These are phyloP conservation scores for Pristiophorus japonicus DNA, from an alignment of 2,113 vertebrate species.

Conservation along the genomic window DNA sequence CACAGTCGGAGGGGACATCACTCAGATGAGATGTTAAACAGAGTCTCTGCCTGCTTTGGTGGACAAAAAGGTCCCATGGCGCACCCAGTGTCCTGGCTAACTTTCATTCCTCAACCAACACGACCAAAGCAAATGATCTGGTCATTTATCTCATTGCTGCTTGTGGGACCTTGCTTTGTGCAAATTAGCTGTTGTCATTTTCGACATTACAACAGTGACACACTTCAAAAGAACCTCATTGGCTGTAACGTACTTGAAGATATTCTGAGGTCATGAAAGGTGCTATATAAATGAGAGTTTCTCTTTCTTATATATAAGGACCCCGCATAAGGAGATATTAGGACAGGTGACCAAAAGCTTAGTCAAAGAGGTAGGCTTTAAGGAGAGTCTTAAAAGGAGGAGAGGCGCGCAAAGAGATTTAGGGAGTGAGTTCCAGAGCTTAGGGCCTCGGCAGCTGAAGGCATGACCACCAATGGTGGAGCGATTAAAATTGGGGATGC, in stretches of 20 bases:
- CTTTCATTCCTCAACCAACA: background rate
- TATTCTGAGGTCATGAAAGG: background rate
- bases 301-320: too few relatives aligned
- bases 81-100: background rate
- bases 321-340: too few relatives aligned
- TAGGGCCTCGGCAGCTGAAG: too few relatives aligned
- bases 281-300: background rate
- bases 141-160: background rate
- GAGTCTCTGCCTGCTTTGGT: background rate
- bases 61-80: background rate
- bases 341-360: too few relatives aligned
- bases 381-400: too few relatives aligned
- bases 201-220: background rate
- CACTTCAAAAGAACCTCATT: background rate
- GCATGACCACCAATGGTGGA: too few relatives aligned
- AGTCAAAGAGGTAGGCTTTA: too few relatives aligned
- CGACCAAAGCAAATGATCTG: background rate
- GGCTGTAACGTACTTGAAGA: background rate
- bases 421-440: too few relatives aligned
- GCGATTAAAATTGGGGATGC: too few relatives aligned
- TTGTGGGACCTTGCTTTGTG: background rate
- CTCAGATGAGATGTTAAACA: background rate
- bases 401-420: too few relatives aligned
- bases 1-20: background rate
- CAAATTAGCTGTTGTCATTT: background rate